These are phyloP conservation scores for Brotula barbata DNA, from an alignment of 2,797 vertebrate species.

Conservation along the genomic window DNA sequence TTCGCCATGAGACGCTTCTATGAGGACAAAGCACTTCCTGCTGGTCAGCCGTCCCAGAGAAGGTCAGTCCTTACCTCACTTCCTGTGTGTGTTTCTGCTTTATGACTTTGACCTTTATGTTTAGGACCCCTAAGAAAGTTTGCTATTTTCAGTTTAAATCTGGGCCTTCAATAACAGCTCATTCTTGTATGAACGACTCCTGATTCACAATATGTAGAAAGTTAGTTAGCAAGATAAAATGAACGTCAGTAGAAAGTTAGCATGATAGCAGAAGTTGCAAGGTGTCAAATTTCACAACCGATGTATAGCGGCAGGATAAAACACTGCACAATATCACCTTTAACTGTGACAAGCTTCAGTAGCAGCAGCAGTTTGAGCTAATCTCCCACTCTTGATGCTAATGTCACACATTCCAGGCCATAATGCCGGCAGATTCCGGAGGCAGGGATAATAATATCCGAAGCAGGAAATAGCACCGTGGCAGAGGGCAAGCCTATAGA, in stretches of 20 bases:
- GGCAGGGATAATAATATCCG: constrained; percentile 75
- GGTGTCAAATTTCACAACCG: not conserved
- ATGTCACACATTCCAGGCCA: constrained; percentile 70
- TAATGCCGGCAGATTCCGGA: constrained; percentile 68
- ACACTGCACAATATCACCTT: constrained; percentile 5
- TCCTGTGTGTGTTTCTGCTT: constrained; percentile 16
- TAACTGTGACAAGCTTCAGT: constrained; percentile 23
- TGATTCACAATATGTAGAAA: too few species aligned
- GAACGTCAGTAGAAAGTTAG: too few species aligned
- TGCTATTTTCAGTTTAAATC: too few species aligned
- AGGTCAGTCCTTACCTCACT: constrained; percentile 79
- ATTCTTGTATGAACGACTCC: too few species aligned
- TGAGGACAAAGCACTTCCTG: constrained; percentile 93
- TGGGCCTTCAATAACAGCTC: too few species aligned
- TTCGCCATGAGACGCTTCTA: constrained; percentile 98
- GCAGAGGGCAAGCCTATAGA: constrained; percentile 60
- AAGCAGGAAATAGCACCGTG: constrained; percentile 73
- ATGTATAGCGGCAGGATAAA: constrained; percentile 9
- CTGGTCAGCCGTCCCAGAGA: constrained; percentile 92
- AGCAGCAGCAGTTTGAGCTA: constrained; percentile 27
- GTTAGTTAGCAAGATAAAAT: too few species aligned
- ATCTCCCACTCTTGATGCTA: constrained; percentile 42
- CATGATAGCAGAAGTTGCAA: too few species aligned
- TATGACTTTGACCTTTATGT: constrained; percentile 10
- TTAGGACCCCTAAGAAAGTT: too few species aligned